Evolutionary conservation across 2,113 vertebrate genomes (phyloP), one percentile per base, ranked within the genome.

Genomic region (Phyllopteryx taeniolatus): DNA sequence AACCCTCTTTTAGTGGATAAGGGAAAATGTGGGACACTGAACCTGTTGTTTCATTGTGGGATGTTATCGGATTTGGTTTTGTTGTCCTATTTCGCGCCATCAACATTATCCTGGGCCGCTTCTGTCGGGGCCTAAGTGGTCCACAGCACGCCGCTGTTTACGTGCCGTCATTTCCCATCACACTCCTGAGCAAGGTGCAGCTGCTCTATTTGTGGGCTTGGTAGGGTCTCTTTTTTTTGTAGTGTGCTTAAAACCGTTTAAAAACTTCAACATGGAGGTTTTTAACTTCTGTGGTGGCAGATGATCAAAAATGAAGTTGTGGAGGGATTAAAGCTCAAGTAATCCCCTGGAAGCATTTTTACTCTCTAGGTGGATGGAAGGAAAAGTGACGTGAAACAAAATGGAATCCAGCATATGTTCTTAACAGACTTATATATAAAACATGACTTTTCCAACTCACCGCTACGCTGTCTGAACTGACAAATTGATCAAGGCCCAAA

Each of bases 41-140:
- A 89, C 80, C 85, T 85, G 85, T 86, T 87, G 82, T 84, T 87
- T 85, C 74, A 73, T 79, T 79, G 68, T 84, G 65, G 57, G 44
- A 76, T 68, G 71, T n/a, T 67, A 62, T 69, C 73, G 64, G 73
- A 83, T 79, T 79, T 71, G 78, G 1, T 81, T 87, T 79, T 47
- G 44, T 67, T 74, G 83, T 83, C 83, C 88, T 83, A 86, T 82
- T 87, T 90, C 73, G 62, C 13, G n/a, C 77, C 81, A 81, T 79
- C 80, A 79, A 71, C 80, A 83, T 77, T 27, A 66, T 39, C 60
- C 42, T 79, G 87, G 75, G 83, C 87, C 83, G 85, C 71, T 87
- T 88, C 82, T 88, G 82, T 86, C 72, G 22, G 27, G 66, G 61
- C 42, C 51, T 31, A 59, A 69, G 57, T 59, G 78, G 71, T 77